Evolutionary conservation across 2,797 vertebrate genomes (phyloP), one percentile per base, ranked within the genome.

Genomic region (Salmo trutta): DNA sequence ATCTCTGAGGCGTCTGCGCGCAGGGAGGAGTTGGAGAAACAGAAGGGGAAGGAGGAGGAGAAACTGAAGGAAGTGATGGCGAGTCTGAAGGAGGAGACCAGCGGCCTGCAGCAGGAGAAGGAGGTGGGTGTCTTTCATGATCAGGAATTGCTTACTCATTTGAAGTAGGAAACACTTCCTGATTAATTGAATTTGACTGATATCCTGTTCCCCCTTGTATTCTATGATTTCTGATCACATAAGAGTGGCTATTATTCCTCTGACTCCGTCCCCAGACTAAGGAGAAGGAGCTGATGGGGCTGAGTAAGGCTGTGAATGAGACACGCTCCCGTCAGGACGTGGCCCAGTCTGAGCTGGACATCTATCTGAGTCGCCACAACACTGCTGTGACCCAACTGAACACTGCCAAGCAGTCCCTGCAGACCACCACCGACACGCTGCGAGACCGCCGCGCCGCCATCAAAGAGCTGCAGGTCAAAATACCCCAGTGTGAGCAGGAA

Each of bases 281-380:
- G 91, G 97, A 99, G 89, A 94, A 95, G 54, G 95, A 97, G 89
- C 94, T 99, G 41, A 93, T 99, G 95, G 95, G 94, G 83, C 93
- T 98, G 21, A 98, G 95, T 68, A 97, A 95, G 91, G 91, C 86
- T 0, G 97, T 99, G 81, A 97, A 96, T 8, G 96, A 99, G 91
- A 95, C 96, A 0, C 94, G 96, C 16, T 99, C 97, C 16, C 93
- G 90, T 64, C 95, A 96, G 96, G 96, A 98, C 3, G 86, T 99
- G 0, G 95, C 96, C 4, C 97, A 97, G 41, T 96, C 96, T 0
- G 98, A 99, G 89, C 93, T 99, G 8, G 96, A 98, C 83, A 95
- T 99, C 80, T 98, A 98, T 83, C 94, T 99, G 15, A 98, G 95
- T 87, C 91, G 91, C 52, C 95, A 98, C 87, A 98, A 97, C 75